Percentiles rank a stretch among this genome's conserved stretches.
phyloP scores from a whole-genome alignment of 37 sponge, comb jelly and placozoan genomes.

The Halichondria panicea region DNA sequence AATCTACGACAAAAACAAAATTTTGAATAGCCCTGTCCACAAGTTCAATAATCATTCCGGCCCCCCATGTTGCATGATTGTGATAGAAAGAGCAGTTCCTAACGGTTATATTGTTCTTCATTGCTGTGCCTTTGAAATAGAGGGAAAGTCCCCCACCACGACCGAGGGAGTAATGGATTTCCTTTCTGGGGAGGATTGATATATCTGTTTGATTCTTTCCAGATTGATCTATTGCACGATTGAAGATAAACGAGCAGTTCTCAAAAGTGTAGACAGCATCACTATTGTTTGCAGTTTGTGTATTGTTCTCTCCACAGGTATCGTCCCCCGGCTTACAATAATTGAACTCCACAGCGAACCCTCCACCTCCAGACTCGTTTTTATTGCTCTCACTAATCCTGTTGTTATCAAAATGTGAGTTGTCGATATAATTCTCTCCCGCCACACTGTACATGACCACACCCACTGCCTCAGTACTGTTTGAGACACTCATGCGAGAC shows the following conservation, averaged over 20 bases:
- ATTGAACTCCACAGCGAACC: background rate
- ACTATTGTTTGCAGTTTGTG: background rate
- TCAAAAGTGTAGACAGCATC: background rate
- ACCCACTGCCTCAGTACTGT: background rate
- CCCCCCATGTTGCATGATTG: slow-evolving; percentile 3
- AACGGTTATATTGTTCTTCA: background rate
- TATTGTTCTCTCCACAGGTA: background rate
- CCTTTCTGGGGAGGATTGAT: background rate
- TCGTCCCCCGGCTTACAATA: background rate
- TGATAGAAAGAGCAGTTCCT: background rate
- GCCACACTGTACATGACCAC: background rate
- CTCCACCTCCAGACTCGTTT: background rate
- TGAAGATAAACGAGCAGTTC: background rate
- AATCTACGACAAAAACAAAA: background rate
- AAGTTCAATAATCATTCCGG: background rate
- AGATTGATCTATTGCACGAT: background rate
- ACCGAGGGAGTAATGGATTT: background rate
- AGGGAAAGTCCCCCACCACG: background rate
- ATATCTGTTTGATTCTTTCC: background rate
- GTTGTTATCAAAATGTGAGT: background rate
- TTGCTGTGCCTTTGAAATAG: background rate
- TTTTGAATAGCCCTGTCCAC: background rate
- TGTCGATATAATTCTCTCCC: background rate
- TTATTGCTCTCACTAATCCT: background rate
- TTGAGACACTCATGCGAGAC: background rate